A percentile compares a stretch with the other conserved stretches of the same genome.
Evolutionary conservation across 92 coral and sea anemone species (phyloP).

Genomic region (Isaurus tuberculatus): DNA sequence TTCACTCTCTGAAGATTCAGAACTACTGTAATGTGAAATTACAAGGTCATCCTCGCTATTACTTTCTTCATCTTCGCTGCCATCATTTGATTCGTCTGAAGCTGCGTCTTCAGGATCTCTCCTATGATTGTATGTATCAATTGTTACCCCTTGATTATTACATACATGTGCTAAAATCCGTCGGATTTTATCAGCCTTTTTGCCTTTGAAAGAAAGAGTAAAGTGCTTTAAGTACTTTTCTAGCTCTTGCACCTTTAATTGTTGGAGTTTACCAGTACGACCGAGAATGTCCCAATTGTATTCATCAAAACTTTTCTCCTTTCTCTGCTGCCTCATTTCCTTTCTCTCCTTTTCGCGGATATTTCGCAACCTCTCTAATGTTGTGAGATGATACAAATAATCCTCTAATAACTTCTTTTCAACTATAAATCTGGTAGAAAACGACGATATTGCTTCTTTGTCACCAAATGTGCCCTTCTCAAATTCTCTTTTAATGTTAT

Average conservation of each 20-base stretch:
- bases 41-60: conserved; percentile 62
- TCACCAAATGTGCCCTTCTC: conserved; percentile 59
- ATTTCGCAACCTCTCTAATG: conserved; percentile 44
- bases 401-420: conserved; percentile 54
- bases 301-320: conserved; percentile 26
- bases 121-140: conserved; percentile 43
- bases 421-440: conserved; percentile 57
- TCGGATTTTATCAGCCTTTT: conserved; percentile 66
- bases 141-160: conserved; percentile 42
- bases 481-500: conserved; percentile 56
- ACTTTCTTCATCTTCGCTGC: conserved; percentile 52
- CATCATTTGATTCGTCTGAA: conserved; percentile 36
- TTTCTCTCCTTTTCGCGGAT: conserved; percentile 30
- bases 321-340: conserved; percentile 39
- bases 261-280: conserved; percentile 44
- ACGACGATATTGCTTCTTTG: conserved; percentile 58
- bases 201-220: conserved; percentile 67
- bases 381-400: conserved; percentile 57
- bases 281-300: conserved; percentile 51
- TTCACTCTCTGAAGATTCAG: conserved; percentile 4
- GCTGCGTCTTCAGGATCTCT: conserved; percentile 43
- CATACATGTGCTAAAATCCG: conserved; percentile 59
- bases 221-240: conserved; percentile 59
- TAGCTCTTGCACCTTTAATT: conserved; percentile 39
- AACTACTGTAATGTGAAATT: conserved; percentile 11